These are phyloP conservation scores for Metopia argyrocephala DNA, from an alignment of 2,888 invertebrate genomes.

Conservation along the genomic window DNA sequence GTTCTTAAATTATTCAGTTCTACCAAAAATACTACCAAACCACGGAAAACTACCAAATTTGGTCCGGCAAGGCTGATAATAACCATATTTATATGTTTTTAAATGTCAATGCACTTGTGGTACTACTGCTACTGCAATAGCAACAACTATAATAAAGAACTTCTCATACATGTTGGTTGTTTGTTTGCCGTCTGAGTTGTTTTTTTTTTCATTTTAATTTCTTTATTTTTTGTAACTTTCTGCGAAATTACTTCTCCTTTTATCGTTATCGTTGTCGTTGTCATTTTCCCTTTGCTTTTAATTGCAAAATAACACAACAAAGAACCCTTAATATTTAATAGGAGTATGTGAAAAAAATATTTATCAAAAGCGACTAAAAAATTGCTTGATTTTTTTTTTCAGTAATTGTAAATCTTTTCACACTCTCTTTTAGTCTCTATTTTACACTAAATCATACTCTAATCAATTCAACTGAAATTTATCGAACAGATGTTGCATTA, in stretches of 20 bases:
- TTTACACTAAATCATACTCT: constrained; percentile 40
- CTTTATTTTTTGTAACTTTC: constrained; percentile 5
- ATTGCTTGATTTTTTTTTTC: background rate
- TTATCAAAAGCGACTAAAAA: background rate
- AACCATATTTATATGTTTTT: constrained; percentile 60
- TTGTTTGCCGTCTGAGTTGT: background rate
- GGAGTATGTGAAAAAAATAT: constrained; percentile 14
- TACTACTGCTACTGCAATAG: constrained; percentile 34
- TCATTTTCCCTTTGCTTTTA: constrained; percentile 19
- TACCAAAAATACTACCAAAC: too few relatives aligned
- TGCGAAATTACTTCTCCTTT: background rate
- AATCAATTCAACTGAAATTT: constrained; percentile 35
- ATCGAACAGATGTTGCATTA: constrained; percentile 51
- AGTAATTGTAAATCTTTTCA: background rate
- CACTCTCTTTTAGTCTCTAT: background rate
- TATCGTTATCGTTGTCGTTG: background rate
- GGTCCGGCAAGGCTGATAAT: too few relatives aligned
- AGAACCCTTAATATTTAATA: constrained; percentile 15
- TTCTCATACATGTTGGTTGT: constrained; percentile 13
- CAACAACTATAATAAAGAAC: background rate
- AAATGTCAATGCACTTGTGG: constrained; percentile 64
- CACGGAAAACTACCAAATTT: too few relatives aligned
- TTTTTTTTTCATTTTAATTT: constrained; percentile 18
- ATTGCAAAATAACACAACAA: constrained; percentile 37
- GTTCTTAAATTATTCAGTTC: too few relatives aligned